Conservation (phyloP, 2,113 vertebrate genomes). For the Choloepus hoffmanni region DNA sequence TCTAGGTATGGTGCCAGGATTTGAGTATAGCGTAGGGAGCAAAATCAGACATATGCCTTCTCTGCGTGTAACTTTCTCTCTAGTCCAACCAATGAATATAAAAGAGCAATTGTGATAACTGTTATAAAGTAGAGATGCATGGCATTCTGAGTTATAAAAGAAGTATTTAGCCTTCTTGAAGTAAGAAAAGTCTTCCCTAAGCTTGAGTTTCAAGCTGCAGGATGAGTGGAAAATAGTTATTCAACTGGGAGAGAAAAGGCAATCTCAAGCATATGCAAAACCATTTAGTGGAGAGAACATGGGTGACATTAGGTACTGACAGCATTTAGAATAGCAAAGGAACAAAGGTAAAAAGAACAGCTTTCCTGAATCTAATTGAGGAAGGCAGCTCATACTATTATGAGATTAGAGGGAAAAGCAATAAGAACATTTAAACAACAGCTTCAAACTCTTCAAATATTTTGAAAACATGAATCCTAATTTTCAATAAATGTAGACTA, state of each 20-base stretch:
- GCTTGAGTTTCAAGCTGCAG: neutral
- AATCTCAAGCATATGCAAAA: neutral
- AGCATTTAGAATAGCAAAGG: too few species aligned
- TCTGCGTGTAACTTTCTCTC: neutral
- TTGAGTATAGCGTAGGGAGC: neutral
- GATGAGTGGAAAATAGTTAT: neutral
- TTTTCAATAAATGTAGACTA: neutral
- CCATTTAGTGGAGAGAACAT: neutral
- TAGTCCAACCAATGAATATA: neutral
- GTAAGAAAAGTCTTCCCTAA: neutral
- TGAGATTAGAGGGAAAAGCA: too few species aligned
- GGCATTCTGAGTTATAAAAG: neutral
- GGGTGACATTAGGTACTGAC: too few species aligned
- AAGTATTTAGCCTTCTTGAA: neutral
- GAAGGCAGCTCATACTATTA: neutral
- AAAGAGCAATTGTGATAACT: neutral
- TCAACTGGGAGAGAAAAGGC: neutral
- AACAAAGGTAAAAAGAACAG: neutral
- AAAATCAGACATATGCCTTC: neutral
- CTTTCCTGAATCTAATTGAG: neutral
- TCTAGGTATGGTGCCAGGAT: neutral
- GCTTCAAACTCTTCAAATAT: neutral
- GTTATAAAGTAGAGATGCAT: neutral
- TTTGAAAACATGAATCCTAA: neutral
- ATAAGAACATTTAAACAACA: neutral